A percentile compares a stretch with the other conserved stretches of the same genome.
These are phyloP conservation scores for Aeoliscus strigatus DNA, from an alignment of 2,797 vertebrate species.

Conservation along the genomic window DNA sequence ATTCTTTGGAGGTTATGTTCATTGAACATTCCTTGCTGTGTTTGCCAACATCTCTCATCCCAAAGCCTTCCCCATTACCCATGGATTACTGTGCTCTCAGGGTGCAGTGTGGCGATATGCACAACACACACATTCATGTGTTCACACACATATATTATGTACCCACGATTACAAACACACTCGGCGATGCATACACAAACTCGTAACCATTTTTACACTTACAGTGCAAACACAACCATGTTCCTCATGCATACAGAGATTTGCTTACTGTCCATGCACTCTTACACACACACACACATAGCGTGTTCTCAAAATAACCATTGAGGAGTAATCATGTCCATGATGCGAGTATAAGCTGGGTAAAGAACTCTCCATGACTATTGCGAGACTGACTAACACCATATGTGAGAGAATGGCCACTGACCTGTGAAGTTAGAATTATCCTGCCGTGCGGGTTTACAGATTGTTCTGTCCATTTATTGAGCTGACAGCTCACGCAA, in stretches of 20 bases:
- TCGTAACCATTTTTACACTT: constrained; percentile 11
- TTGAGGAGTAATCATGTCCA: constrained; percentile 14
- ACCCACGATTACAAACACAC: constrained; percentile 9
- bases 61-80: background rate
- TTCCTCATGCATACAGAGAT: constrained; percentile 24
- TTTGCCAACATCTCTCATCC: constrained; percentile 3
- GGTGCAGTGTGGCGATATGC: no score
- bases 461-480: no score
- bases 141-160: constrained; percentile 35
- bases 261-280: constrained; percentile 9
- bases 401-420: background rate
- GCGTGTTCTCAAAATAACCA: constrained; percentile 13
- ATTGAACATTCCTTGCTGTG: background rate
- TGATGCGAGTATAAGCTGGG: background rate
- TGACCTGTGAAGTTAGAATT: constrained; percentile 23
- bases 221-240: constrained; percentile 8
- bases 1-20: no score
- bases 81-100: constrained; percentile 30
- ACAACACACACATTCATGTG: constrained; percentile 14
- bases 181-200: constrained; percentile 34
- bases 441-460: no score
- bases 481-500: no score
- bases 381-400: constrained; percentile 1
- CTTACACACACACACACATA: background rate
- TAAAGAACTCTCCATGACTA: constrained; percentile 7